These are phyloP conservation scores for Colistium nudipinnis DNA, from an alignment of 2,113 vertebrate genomes.

Conservation along the genomic window DNA sequence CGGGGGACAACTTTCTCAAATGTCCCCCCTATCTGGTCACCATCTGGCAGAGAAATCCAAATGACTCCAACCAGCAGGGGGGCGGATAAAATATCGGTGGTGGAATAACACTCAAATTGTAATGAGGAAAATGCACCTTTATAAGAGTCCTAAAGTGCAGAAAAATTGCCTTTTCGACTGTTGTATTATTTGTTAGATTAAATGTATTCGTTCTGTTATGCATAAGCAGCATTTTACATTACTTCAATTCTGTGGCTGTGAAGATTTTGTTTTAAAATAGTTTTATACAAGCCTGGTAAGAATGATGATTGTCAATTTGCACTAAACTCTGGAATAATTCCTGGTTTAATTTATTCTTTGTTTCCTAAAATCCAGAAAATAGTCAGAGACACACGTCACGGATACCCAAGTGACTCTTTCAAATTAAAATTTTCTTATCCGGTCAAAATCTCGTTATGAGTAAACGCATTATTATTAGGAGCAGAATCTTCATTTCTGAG, in stretches of 20 bases:
- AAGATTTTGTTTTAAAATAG: neutral
- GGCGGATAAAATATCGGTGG: neutral
- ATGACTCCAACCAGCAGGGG: constrained; percentile 37
- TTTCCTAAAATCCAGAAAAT: neutral
- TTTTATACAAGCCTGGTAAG: neutral
- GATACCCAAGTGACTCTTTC: neutral
- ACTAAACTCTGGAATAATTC: neutral
- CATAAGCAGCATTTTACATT: neutral
- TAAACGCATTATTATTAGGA: neutral
- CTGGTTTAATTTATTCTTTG: neutral
- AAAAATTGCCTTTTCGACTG: neutral
- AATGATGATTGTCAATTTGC: neutral
- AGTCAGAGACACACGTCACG: neutral
- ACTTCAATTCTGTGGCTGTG: neutral
- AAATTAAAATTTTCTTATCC: neutral
- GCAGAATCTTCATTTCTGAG: too few relatives aligned
- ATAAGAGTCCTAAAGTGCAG: too few relatives aligned
- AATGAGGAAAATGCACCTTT: too few relatives aligned
- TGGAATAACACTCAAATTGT: too few relatives aligned
- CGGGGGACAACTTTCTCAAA: constrained; percentile 38
- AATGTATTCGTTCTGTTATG: neutral
- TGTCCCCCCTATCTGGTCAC: constrained; percentile 79
- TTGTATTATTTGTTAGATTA: neutral
- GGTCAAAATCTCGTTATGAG: neutral
- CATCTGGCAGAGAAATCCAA: constrained; percentile 68